These are phyloP conservation scores for Montipora sp. DNA, from an alignment of 64 coral and sea anemone genomes.

Conservation along the genomic window DNA sequence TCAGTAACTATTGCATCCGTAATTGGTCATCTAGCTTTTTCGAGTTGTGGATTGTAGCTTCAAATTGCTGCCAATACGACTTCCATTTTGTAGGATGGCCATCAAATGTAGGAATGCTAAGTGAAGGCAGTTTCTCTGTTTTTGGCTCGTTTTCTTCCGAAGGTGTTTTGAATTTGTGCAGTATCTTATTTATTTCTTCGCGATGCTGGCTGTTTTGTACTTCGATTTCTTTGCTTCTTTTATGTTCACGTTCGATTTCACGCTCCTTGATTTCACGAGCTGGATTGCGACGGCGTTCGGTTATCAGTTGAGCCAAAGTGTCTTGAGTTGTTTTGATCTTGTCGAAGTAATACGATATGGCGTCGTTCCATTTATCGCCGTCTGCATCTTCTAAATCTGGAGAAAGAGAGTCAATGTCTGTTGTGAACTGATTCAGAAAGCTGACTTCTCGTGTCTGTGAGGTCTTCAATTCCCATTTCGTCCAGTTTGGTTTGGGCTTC, in stretches of 20 bases:
- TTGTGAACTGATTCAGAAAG: conserved; percentile 4
- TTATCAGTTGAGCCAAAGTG: conserved; percentile 18
- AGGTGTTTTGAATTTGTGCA: conserved; percentile 1
- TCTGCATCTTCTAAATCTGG: conserved; percentile 11
- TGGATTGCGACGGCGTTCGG: neutral
- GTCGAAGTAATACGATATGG: conserved; percentile 1
- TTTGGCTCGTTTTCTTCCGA: neutral
- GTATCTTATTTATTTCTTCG: conserved; percentile 6
- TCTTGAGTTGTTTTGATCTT: conserved; percentile 9
- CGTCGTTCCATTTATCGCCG: conserved; percentile 39
- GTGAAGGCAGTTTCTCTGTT: conserved; percentile 26
- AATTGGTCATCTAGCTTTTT: conserved; percentile 27
- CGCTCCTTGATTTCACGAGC: neutral
- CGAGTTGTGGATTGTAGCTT: conserved; percentile 61
- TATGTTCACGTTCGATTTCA: conserved; percentile 10
- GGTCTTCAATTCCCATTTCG: conserved; percentile 37
- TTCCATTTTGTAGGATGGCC: conserved; percentile 76
- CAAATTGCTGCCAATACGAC: conserved; percentile 65
- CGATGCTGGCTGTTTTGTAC: neutral
- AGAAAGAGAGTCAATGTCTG: neutral
- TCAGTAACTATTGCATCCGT: conserved; percentile 26
- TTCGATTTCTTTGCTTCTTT: neutral
- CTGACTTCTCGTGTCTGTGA: neutral
- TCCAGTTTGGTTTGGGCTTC: neutral
- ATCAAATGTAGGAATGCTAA: conserved; percentile 54